These are phyloP conservation scores for Ophioninae sp. DNA, from an alignment of 2,888 invertebrate genomes.

Conservation along the genomic window DNA sequence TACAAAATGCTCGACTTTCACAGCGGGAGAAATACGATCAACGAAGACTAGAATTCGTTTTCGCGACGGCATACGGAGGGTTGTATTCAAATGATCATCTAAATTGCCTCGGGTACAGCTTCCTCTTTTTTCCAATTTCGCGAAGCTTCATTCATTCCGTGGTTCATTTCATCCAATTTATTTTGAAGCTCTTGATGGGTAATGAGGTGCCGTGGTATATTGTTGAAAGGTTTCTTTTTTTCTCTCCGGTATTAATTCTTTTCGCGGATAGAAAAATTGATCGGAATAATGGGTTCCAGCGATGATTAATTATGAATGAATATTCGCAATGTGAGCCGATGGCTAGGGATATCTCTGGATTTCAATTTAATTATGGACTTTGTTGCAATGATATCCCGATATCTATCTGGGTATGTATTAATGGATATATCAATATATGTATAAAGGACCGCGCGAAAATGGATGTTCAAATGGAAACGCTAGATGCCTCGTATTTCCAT, in stretches of 20 bases:
- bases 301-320: slow-evolving; percentile 49
- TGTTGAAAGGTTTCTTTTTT: slow-evolving; percentile 8
- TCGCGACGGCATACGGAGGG: slow-evolving; percentile 36
- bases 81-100: slow-evolving; percentile 47
- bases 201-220: slow-evolving; percentile 10
- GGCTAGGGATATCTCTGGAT: slow-evolving; percentile 25
- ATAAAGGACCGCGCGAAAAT: no score
- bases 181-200: slow-evolving; percentile 19
- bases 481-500: no score
- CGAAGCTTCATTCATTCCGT: not conserved
- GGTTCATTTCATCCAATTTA: not conserved
- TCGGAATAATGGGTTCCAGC: slow-evolving; percentile 8
- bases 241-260: not conserved
- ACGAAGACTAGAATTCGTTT: slow-evolving; percentile 45
- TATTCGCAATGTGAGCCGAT: slow-evolving; percentile 1
- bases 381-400: not conserved
- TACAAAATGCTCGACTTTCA: slow-evolving; percentile 55
- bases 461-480: no score
- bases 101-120: slow-evolving; percentile 30
- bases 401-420: not conserved
- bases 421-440: not conserved
- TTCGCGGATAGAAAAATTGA: slow-evolving; percentile 1
- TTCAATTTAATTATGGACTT: slow-evolving; percentile 21
- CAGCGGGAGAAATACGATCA: slow-evolving; percentile 42
- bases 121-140: slow-evolving; percentile 6